Evolutionary conservation across 2,113 vertebrate species (phyloP).

Genomic region (Mohoua ochrocephala): DNA sequence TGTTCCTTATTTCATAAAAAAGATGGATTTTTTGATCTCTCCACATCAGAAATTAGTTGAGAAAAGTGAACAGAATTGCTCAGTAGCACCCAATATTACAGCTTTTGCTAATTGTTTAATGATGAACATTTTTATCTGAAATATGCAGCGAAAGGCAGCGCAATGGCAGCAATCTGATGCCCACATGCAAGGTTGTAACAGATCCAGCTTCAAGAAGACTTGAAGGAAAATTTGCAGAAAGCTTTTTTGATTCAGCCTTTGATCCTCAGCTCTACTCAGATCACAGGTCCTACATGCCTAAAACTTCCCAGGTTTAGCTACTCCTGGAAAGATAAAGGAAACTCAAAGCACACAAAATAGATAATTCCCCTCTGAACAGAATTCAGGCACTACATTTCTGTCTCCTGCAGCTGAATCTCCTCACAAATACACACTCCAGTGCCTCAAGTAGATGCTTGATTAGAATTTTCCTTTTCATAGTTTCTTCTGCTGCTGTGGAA

Average conservation of each 20-base stretch:
- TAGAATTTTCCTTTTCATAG: background rate
- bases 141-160: background rate
- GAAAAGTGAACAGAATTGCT: background rate
- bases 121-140: background rate
- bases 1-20: background rate
- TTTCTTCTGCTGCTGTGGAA: background rate
- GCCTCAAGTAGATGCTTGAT: background rate
- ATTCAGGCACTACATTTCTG: background rate
- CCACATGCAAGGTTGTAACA: background rate
- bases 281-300: background rate
- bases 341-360: background rate
- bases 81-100: background rate
- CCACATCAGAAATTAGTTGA: background rate
- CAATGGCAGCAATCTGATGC: background rate
- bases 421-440: background rate
- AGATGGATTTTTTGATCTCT: background rate
- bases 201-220: background rate
- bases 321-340: background rate
- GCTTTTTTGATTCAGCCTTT: background rate
- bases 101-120: background rate
- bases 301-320: background rate
- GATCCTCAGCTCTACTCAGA: conserved; percentile 22
- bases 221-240: conserved; percentile 24
- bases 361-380: background rate
- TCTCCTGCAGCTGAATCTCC: background rate